Conservation (phyloP, 2,797 vertebrate genomes). For the Heliangelus exortis region DNA sequence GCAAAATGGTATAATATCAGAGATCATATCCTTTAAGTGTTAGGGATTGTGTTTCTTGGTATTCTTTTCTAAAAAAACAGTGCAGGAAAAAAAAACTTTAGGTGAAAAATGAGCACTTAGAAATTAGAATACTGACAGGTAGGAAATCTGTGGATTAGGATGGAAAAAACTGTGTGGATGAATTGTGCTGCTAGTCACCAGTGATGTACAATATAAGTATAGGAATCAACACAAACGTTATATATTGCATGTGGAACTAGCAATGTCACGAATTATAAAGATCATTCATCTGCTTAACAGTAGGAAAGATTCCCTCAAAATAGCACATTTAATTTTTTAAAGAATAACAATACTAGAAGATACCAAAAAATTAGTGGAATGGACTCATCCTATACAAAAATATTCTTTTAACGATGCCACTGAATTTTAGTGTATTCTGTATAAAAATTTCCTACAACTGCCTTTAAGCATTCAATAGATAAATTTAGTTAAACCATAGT, state of each 20-base stretch:
- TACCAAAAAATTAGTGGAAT: constrained; percentile 34
- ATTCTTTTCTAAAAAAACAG: neutral
- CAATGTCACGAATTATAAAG: neutral
- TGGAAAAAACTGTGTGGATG: neutral
- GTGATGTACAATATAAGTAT: neutral
- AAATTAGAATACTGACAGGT: constrained; percentile 23
- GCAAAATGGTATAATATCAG: neutral
- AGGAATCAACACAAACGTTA: neutral
- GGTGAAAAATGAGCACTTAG: constrained; percentile 3
- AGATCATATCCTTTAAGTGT: neutral
- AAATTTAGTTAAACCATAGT: constrained; percentile 53
- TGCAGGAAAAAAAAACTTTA: neutral
- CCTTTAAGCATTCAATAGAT: constrained; percentile 44
- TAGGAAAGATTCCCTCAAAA: neutral
- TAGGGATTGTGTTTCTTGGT: neutral
- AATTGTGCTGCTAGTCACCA: neutral
- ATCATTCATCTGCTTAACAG: constrained; percentile 9
- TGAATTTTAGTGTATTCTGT: neutral
- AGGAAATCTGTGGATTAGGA: neutral
- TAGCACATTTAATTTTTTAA: constrained; percentile 2
- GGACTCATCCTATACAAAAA: neutral
- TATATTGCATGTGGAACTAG: neutral
- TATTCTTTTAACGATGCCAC: constrained; percentile 20
- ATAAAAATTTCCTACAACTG: constrained; percentile 24
- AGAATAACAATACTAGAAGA: neutral